phyloP scores from a whole-genome alignment of 2,797 vertebrate species.

The Spizella passerina region DNA sequence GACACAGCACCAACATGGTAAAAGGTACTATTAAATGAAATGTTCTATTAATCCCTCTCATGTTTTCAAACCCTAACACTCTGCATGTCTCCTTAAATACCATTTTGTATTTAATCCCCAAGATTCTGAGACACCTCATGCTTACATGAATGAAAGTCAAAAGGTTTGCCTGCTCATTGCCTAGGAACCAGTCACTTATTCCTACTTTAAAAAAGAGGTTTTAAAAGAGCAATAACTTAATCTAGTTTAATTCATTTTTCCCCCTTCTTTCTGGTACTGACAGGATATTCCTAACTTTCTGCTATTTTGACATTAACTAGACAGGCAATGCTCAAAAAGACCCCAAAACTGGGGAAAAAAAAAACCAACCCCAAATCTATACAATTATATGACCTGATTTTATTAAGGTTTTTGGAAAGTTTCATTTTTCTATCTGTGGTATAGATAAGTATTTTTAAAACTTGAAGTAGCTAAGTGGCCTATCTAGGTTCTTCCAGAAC shows the following conservation, averaged over 20 bases:
- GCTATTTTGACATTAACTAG: not conserved
- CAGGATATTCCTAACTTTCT: not conserved
- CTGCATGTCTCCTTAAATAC: not conserved
- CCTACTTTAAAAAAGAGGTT: not conserved
- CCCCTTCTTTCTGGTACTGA: not conserved
- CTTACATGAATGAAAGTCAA: not conserved
- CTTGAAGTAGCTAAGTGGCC: not conserved
- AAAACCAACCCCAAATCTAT: fast-evolving
- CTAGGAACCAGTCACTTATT: not conserved
- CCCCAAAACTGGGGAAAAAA: fast-evolving
- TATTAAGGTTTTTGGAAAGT: not conserved
- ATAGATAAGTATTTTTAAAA: not conserved
- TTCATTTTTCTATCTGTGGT: not conserved
- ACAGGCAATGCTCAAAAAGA: not conserved
- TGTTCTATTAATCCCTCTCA: not conserved
- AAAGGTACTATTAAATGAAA: not conserved
- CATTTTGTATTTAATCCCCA: not conserved
- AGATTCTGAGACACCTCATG: not conserved
- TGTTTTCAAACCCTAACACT: not conserved
- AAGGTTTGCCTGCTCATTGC: not conserved
- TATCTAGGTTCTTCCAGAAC: not conserved
- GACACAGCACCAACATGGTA: not conserved
- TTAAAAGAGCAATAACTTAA: not conserved
- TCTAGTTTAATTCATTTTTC: not conserved
- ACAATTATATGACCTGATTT: not conserved